Conservation (phyloP, 2,797 vertebrate genomes). For the Miichthys miiuy region DNA sequence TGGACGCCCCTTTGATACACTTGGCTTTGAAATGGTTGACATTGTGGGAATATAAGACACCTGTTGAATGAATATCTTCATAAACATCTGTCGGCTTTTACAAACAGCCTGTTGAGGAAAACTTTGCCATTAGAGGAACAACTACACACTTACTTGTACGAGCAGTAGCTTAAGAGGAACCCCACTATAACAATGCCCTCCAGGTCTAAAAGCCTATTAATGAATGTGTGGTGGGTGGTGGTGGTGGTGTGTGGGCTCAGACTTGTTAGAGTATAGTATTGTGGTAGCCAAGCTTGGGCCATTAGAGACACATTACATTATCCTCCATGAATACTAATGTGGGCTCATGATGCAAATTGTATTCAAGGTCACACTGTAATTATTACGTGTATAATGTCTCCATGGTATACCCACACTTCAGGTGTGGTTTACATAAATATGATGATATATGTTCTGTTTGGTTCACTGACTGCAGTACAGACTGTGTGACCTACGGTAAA, state of each 20-base stretch:
- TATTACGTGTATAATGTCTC: slow-evolving; percentile 38
- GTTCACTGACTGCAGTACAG: neutral
- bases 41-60: neutral
- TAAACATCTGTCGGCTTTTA: slow-evolving; percentile 10
- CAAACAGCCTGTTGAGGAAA: slow-evolving; percentile 12
- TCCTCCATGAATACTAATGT: slow-evolving; percentile 62
- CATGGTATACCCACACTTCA: neutral
- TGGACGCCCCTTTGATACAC: slow-evolving; percentile 38
- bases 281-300: slow-evolving; percentile 39
- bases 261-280: slow-evolving; percentile 38
- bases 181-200: slow-evolving; percentile 39
- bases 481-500: neutral
- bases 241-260: slow-evolving; percentile 39
- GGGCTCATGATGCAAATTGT: slow-evolving; percentile 39
- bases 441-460: slow-evolving; percentile 5
- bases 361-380: slow-evolving; percentile 62
- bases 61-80: slow-evolving; percentile 15
- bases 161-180: slow-evolving; percentile 33
- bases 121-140: neutral
- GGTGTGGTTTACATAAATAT: slow-evolving; percentile 10
- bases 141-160: slow-evolving; percentile 1
- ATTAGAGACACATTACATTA: slow-evolving; percentile 55
- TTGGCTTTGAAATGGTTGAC: slow-evolving; percentile 17
- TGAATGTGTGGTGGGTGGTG: slow-evolving; percentile 42
- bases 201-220: slow-evolving; percentile 60